Conservation (phyloP, 2,888 invertebrate genomes). For the Cepaea hortensis region DNA sequence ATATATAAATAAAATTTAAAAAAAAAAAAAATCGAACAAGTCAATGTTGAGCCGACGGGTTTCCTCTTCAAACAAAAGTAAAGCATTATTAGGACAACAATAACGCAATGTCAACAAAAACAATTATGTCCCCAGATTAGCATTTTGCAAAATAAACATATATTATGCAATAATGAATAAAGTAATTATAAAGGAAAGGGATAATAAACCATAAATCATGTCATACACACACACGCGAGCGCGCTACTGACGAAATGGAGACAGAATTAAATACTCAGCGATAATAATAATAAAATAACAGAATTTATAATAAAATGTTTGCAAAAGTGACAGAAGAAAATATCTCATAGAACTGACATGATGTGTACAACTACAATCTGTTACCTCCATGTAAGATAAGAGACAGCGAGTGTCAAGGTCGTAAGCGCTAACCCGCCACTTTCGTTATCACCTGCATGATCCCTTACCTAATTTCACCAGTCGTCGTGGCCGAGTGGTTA, state of each 20-base stretch:
- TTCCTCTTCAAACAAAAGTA: neutral
- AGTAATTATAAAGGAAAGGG: neutral
- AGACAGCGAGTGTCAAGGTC: too few relatives aligned
- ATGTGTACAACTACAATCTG: too few relatives aligned
- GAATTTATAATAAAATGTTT: too few relatives aligned
- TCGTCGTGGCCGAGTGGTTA: conserved; percentile 57
- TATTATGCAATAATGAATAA: neutral
- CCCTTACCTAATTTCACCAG: neutral
- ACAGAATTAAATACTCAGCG: neutral
- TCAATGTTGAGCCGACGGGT: conserved; percentile 1
- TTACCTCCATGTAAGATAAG: too few relatives aligned
- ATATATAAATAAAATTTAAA: neutral
- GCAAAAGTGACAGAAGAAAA: too few relatives aligned
- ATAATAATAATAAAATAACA: too few relatives aligned
- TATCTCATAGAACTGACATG: too few relatives aligned
- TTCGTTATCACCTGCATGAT: too few relatives aligned
- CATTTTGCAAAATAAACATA: neutral
- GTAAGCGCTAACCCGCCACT: too few relatives aligned
- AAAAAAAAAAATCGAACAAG: neutral
- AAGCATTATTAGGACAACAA: neutral
- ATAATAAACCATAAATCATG: neutral
- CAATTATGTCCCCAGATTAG: too few relatives aligned
- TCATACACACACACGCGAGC: neutral
- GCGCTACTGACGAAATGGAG: neutral
- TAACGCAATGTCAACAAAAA: neutral